phyloP scores from a whole-genome alignment of 1,140 invertebrate species.

The Mya arenaria region DNA sequence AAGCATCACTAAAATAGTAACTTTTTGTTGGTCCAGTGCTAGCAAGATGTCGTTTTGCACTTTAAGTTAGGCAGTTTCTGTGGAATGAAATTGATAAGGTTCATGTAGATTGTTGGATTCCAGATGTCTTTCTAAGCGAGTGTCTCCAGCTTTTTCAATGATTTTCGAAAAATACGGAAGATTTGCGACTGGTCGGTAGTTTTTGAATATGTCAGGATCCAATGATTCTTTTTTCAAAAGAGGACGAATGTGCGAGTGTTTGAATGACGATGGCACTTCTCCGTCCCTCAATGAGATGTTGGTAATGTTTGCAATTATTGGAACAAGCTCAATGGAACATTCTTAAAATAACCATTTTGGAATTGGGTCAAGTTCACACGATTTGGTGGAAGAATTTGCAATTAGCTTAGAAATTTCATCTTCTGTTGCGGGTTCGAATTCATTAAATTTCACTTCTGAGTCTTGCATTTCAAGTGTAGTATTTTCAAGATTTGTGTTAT shows the following conservation, averaged over 20 bases:
- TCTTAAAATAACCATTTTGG: not conserved
- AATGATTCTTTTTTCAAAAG: constrained; percentile 58
- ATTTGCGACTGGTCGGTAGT: constrained; percentile 55
- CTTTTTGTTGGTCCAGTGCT: constrained; percentile 1
- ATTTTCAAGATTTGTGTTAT: not conserved
- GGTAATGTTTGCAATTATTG: constrained; percentile 8
- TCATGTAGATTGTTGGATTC: constrained; percentile 21
- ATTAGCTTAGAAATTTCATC: constrained; percentile 41
- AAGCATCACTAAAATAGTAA: constrained; percentile 5
- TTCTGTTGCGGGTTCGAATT: not conserved
- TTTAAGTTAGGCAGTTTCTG: constrained; percentile 14
- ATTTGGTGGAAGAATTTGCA: not conserved
- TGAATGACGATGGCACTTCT: constrained; percentile 38
- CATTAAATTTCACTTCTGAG: not conserved
- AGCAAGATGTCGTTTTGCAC: constrained; percentile 19
- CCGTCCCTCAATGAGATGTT: constrained; percentile 25
- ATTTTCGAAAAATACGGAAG: constrained; percentile 53
- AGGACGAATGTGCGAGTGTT: constrained; percentile 48
- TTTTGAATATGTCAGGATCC: constrained; percentile 47
- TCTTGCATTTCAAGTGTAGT: not conserved
- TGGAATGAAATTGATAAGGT: constrained; percentile 11
- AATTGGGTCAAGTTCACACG: constrained; percentile 56
- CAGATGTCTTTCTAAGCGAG: constrained; percentile 40
- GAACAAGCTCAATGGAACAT: not conserved
- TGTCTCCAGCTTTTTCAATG: constrained; percentile 31